Base-by-base conservation (phyloP, 1,140 invertebrate species). In the Bilobella aurantiaca region DNA sequence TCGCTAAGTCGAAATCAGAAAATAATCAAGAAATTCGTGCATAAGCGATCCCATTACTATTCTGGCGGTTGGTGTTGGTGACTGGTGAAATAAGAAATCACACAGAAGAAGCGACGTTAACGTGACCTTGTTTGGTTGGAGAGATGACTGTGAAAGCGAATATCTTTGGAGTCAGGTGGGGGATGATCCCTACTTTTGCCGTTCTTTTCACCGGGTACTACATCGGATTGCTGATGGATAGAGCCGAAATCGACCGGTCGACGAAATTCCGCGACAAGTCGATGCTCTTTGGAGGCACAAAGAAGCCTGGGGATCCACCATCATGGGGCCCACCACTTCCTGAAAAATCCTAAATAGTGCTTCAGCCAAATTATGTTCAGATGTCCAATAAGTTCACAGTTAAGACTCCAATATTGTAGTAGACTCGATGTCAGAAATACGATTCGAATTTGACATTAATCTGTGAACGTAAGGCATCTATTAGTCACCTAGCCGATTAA, bases 211-310 rank as follows among this genome's bases (percentile, higher is more conserved):
- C 14, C 5, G 25, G 82, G 0, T 83, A 77, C 72, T 72, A 76
- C 0, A 68, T 88, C 69, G 88, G 88, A 0, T 78, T 77, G 65
- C 85, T 76, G 67, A 65, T 90, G 23, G 87, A 90, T 74, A 75
- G 77, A 2, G 78, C 82, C 65, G 87, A 90, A 78, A 84, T 83
- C 12, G 76, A 83, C 42, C 82, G 87, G 46, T 83, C 89, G 82
- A 81, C 81, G 0, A 76, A 76, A 32, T 91, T 86, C 75, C 81
- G 88, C 66, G 89, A 91, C 73, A 90, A 87, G 75, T 88, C 86
- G 74, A 82, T 82, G 28, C 76, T 91, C 3, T 91, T 84, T 76
- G 87, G 86, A 18, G 80, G 84, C 64, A 77, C 76, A 57, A 76
- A 84, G 0, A 82, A 82, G 70, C 82, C 83, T 68, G 86, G 84